Evolutionary conservation across 2,797 vertebrate genomes (phyloP), one percentile per base, ranked within the genome.

Genomic region (Anolis apletophallus): DNA sequence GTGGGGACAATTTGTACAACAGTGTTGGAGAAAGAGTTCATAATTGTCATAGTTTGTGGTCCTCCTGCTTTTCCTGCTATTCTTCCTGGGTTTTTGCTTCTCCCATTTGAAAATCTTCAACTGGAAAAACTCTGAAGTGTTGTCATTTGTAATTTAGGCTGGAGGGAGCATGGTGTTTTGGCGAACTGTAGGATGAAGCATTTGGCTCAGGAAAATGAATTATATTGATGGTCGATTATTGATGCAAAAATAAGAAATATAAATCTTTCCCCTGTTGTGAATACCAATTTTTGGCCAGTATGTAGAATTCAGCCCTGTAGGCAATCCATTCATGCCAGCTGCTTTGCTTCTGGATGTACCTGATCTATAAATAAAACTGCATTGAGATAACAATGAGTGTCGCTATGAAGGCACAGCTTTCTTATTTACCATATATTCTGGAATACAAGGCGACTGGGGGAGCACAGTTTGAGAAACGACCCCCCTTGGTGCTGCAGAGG

Each of bases 341-440:
- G 5, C n/a, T 82, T 76, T 91, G 46, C 14, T 82, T 64, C 61
- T 71, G 88, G 5, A 84, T 74, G 17, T 75, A 81, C 87, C 61
- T 89, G 10, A 55, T 80, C 81, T 91, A 52, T 90, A 84, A 83
- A 87, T 91, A 85, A 74, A 59, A 55, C 8, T 85, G 26, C 1
- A 0, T 81, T 84, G 1, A 91, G 72, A 12, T 74, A 68, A 0
- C 0, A 81, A 19, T 81, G 72, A 76, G 26, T 87, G 50, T 81
- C 76, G 17, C 46, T 75, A 54, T 76, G 72, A 81, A 69, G 32
- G 29, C 34, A 29, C 52, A 54, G 55, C 76, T 81, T 81, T 57
- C 1, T 2, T 68, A 86, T 13, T 68, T 57, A n/a, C n/a, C n/a
- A n/a, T n/a, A n/a, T n/a, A n/a, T n/a, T n/a, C n/a, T n/a, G n/a